Base-by-base conservation (phyloP, 2,888 invertebrate species). In the Criorhina ranunculi region DNA sequence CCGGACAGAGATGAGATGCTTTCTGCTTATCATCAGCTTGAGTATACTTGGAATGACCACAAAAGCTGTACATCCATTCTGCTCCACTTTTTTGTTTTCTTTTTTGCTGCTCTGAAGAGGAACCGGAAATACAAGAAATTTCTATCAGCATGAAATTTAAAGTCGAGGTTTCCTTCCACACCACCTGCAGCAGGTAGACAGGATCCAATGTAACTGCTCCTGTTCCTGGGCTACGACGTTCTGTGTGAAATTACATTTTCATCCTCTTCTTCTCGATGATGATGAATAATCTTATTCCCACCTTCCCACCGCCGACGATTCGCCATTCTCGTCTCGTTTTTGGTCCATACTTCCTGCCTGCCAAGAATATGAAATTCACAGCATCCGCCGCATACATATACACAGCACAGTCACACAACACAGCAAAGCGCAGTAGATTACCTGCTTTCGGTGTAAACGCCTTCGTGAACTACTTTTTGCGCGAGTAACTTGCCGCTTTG, bases 61-160 rank as follows among this genome's bases (percentile, higher is more conserved):
- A 57, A 33, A 66, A n/a, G 57, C 59, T 76, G 60, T 17, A 40
- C 31, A 49, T n/a, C n/a, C n/a, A n/a, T n/a, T n/a, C n/a, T n/a
- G n/a, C n/a, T n/a, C n/a, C n/a, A n/a, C 49, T 5, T 44, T 37
- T 67, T 67, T 29, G 24, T 17, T 33, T 6, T 29, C n/a, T n/a
- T n/a, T 51, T 24, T 64, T 55, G 42, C 33, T 53, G 24, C 11
- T 19, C 31, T 24, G 19, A 62, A 51, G 67, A 70, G 81, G 70
- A 76, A 76, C 81, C 76, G 81, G 81, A 81, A 76, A 76, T 81
- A 81, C 76, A 55, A 77, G 77, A 76, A 81, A 81, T 77, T 62
- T 70, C 64, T 70, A 76, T 64, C 69, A 42, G 55, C 67, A 62
- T 80, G 37, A 80, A 75, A 75, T 80, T 67, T 80, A 75, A 80